Evolutionary conservation across 2,113 vertebrate genomes (phyloP), one percentile per base, ranked within the genome.

Genomic region (Microcebus murinus): DNA sequence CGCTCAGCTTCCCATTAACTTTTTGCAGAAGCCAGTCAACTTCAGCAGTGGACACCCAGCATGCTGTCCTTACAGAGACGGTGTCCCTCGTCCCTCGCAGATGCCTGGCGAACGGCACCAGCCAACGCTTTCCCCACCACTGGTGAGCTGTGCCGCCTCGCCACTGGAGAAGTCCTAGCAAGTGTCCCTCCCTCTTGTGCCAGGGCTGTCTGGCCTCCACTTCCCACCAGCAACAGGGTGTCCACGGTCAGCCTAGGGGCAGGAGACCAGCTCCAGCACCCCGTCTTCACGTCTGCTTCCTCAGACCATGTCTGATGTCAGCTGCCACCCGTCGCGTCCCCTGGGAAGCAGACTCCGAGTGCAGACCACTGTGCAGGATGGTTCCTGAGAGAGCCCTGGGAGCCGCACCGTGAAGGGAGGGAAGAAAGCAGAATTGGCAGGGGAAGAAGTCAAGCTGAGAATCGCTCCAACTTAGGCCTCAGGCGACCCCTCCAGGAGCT

Each of bases 81-180:
- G 50, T 67, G 39, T 67, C 20, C 55, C 27, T 20, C 3, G 0
- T 15, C n/a, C 18, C 82, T 82, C 34, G 87, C 82, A 61, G 18
- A 14, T 20, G 36, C 39, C 45, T 25, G 52, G 52, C 45, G 27
- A 23, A 6, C 15, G 20, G 8, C n/a, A 45, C 23, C 52, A 73
- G 74, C 36, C 21, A 55, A 91, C 7, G 27, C n/a, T 29, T 31
- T 45, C 25, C 13, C 50, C n/a, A 8, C n/a, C 9, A 13, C 81
- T 9, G 36, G 15, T 21, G 2, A 0, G 25, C 8, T 2, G 2
- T n/a, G 59, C 2, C 4, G 0, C 20, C 9, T 87, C 29, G 14
- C n/a, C 67, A 7, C 20, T 13, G 23, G 6, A 59, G 74, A 20
- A n/a, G 15, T 34, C 65, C 48, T 65, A 59, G 27, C 34, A 76